phyloP scores from a whole-genome alignment of 2,888 invertebrate genomes.

The Leptopilina myrica region DNA sequence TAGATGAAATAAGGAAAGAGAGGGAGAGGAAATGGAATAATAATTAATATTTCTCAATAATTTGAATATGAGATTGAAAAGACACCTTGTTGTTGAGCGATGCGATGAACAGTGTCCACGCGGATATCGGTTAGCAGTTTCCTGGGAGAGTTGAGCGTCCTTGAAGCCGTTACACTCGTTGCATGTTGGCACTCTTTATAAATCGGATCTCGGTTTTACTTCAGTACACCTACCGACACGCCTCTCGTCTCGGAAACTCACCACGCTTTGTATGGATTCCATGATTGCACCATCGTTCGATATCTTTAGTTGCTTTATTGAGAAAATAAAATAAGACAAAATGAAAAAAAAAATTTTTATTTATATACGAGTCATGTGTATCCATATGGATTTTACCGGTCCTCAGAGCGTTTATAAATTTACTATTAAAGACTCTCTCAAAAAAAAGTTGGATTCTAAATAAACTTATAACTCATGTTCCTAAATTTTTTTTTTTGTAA shows the following conservation, averaged over 20 bases:
- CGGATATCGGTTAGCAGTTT: constrained; percentile 71
- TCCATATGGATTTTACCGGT: constrained; percentile 52
- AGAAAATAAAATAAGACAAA: constrained; percentile 13
- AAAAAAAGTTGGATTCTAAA: no score
- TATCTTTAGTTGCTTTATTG: constrained; percentile 45
- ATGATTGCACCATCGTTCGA: constrained; percentile 59
- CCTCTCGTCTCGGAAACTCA: constrained; percentile 58
- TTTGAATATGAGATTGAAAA: constrained; percentile 7
- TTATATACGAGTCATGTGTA: background rate
- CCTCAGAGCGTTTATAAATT: background rate
- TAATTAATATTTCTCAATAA: constrained; percentile 4
- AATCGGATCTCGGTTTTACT: constrained; percentile 60
- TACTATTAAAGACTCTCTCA: no score
- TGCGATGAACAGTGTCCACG: constrained; percentile 62
- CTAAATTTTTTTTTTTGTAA: no score
- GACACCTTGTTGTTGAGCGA: background rate
- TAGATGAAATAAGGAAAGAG: background rate
- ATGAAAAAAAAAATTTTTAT: no score
- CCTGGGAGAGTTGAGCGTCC: constrained; percentile 71
- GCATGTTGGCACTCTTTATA: constrained; percentile 54
- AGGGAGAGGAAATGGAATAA: background rate
- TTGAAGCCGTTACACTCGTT: constrained; percentile 71
- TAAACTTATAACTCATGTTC: no score
- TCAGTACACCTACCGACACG: constrained; percentile 67
- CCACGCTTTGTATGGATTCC: constrained; percentile 54